A percentile compares a stretch with the other conserved stretches of the same genome.
phyloP scores from a whole-genome alignment of 2,888 invertebrate genomes.

The Limnephilus rhombicus region DNA sequence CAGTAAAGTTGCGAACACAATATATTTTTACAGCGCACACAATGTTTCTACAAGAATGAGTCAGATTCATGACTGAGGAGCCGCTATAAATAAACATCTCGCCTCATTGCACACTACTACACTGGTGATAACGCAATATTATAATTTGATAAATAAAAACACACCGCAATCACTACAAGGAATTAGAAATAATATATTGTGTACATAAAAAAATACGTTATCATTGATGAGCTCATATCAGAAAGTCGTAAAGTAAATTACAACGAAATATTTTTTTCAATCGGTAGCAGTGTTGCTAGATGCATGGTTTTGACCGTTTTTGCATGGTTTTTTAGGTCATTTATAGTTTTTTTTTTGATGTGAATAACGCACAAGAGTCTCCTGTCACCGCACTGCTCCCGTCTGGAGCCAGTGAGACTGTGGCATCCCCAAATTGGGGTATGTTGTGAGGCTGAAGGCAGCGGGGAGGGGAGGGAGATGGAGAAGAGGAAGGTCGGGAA shows the following conservation, averaged over 20 bases:
- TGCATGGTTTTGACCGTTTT: no score
- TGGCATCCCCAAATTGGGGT: no score
- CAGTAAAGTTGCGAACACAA: background rate
- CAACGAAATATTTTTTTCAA: no score
- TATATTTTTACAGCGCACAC: constrained; percentile 36
- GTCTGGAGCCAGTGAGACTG: no score
- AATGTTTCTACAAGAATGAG: constrained; percentile 30
- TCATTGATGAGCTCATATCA: background rate
- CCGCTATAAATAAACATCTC: constrained; percentile 41
- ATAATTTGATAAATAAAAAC: constrained; percentile 24
- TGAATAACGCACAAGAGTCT: no score
- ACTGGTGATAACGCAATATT: constrained; percentile 21
- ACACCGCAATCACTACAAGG: background rate
- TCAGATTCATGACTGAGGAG: constrained; percentile 22
- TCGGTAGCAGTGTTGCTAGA: no score
- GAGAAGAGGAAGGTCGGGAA: no score
- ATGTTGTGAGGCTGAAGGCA: no score
- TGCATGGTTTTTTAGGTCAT: no score
- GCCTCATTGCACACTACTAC: background rate
- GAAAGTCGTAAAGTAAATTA: background rate
- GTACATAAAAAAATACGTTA: background rate
- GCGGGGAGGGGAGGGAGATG: no score
- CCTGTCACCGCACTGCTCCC: no score
- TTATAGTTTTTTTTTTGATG: no score
- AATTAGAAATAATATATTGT: background rate